Base-by-base conservation (phyloP, 30 jellyfish, hydroid and myxozoan genomes). In the Phacellophora camtschatica region DNA sequence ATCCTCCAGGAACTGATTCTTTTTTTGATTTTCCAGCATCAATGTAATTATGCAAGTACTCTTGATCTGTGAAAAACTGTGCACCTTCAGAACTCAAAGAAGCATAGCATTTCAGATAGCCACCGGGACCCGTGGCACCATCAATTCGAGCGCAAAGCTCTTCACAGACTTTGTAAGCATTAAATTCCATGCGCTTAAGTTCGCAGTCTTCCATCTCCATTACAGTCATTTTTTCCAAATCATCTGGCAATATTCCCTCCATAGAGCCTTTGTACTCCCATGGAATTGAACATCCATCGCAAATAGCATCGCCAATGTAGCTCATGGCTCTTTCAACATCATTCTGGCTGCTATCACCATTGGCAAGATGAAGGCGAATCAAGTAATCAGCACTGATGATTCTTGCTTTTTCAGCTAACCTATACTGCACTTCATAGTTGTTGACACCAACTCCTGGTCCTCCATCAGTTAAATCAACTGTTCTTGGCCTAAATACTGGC, bases 81-180 rank as follows among this genome's bases (percentile, higher is more conserved):
- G 19, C 11, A 66, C 13, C 69, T 66, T 33, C 24, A 16, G 32
- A 9, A 71, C 13, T 34, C 36, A 15, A 13, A 11, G 66, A 25
- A 9, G n/a, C 36, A 20, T 33, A 41, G 12, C 18, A 25, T 37
- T 33, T 43, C 39, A 41, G 74, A 41, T 36, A 41, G 23, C 83
- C 83, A 43, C 83, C 83, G 19, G 69, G 83, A 43, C 79, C 83
- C 10, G 82, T 74, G 8, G 82, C 82, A 8, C 82, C 82, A 67
- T 67, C 82, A 8, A 67, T 67, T 30, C 82, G 82, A 30, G 82
- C 15, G 18, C 74, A 12, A 67, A 32, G 18, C 35, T 67, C 82
- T 10, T 67, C 67, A 42, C 68, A 36, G n/a, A 67, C 67, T 30
- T 34, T 25, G 37, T 42, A 69, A 10, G 54, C 76, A 62, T 62